Percentiles rank a stretch among this genome's conserved stretches.
Conservation (phyloP, 2,113 vertebrate genomes). For the Eptesicus fuscus region DNA sequence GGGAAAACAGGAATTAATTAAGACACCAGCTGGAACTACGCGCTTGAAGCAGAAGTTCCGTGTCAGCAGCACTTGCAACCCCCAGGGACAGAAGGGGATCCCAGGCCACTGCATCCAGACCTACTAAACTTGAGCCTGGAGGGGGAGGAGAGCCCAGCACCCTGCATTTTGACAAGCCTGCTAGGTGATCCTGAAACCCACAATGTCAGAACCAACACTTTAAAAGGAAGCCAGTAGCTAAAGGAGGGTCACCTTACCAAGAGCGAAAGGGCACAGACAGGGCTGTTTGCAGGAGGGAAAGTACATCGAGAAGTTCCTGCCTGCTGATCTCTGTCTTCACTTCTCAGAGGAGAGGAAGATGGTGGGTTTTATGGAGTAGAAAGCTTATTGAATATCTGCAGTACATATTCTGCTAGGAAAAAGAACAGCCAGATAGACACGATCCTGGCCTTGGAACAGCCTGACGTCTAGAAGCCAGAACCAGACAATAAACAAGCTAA, state of each 20-base stretch:
- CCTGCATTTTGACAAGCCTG: background rate
- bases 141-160: background rate
- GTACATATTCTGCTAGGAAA: background rate
- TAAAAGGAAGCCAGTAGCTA: background rate
- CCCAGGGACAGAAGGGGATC: no score
- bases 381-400: background rate
- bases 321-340: background rate
- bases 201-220: background rate
- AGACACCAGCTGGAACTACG: no score
- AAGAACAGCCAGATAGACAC: background rate
- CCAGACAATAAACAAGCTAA: background rate
- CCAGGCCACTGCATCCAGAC: background rate
- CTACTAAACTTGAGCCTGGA: background rate
- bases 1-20: background rate
- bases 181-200: background rate
- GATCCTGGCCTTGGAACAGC: background rate
- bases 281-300: background rate
- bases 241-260: background rate
- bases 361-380: background rate
- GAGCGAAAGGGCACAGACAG: background rate
- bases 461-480: background rate
- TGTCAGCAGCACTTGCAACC: background rate
- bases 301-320: background rate
- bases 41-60: background rate
- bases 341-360: background rate